Conservation (phyloP, 1,140 invertebrate species). For the Asobara japonica region DNA sequence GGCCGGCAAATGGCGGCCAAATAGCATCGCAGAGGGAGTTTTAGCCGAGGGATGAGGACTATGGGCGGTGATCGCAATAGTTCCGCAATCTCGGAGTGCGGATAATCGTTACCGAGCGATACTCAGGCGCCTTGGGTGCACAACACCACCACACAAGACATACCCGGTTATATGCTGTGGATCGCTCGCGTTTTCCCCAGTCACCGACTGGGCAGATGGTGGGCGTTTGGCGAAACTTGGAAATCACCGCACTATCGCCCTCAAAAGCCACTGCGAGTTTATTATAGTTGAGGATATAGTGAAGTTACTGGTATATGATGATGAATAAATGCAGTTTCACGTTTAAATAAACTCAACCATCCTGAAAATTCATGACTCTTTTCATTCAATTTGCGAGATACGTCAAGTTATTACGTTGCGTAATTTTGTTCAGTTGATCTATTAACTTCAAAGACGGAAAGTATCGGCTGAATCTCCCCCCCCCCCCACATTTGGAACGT, state of each 20-base stretch:
- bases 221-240: conserved; percentile 2
- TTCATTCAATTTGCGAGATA: too few species aligned
- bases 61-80: neutral
- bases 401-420: too few species aligned
- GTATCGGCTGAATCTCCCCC: too few species aligned
- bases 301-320: neutral
- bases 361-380: neutral
- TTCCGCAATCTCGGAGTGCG: conserved; percentile 10
- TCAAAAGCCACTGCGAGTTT: conserved; percentile 10
- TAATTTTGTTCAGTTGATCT: too few species aligned
- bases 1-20: conserved; percentile 6
- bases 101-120: conserved; percentile 12
- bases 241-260: neutral
- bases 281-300: neutral
- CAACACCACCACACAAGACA: neutral
- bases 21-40: neutral
- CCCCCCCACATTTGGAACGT: too few species aligned
- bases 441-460: too few species aligned
- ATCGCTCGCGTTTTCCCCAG: neutral
- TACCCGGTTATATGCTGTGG: neutral
- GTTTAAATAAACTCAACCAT: too few species aligned
- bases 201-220: neutral
- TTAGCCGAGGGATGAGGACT: neutral
- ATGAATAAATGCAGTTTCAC: neutral
- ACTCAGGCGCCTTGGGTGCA: neutral